These are phyloP conservation scores for Halocynthia roretzi DNA, from an alignment of 23 tunicate species.

Conservation along the genomic window DNA sequence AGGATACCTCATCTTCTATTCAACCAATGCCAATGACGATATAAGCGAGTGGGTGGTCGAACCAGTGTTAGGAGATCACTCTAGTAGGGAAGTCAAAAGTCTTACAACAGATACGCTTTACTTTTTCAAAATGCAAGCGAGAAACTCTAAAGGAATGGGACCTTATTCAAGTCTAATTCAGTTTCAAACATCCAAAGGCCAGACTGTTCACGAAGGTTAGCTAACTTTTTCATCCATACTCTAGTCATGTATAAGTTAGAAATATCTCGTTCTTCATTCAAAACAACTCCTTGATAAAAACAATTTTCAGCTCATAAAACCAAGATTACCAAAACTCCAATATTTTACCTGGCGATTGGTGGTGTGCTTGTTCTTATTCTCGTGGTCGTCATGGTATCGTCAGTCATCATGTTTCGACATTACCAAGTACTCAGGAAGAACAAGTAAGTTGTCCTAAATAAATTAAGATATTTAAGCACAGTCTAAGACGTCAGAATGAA, in stretches of 20 bases:
- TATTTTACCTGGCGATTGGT: conserved; percentile 51
- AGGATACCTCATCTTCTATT: conserved; percentile 68
- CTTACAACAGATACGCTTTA: conserved; percentile 60
- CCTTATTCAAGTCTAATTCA: conserved; percentile 58
- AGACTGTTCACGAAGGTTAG: not conserved
- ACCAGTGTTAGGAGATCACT: conserved; percentile 45
- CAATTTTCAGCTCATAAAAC: not conserved
- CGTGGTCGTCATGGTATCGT: conserved; percentile 29
- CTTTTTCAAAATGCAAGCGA: conserved; percentile 62
- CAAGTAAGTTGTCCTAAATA: too few relatives aligned
- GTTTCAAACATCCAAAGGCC: conserved; percentile 19
- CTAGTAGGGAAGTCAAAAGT: conserved; percentile 35
- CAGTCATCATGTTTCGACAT: conserved; percentile 41
- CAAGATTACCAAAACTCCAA: conserved; percentile 36
- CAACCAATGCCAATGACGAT: conserved; percentile 30
- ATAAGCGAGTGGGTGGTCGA: conserved; percentile 57
- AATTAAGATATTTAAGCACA: too few relatives aligned
- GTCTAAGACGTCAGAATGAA: too few relatives aligned
- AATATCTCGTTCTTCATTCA: not conserved
- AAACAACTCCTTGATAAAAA: not conserved
- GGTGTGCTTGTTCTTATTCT: conserved; percentile 42
- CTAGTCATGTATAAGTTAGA: conserved; percentile 2
- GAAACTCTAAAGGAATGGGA: conserved; percentile 45
- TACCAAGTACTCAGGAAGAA: not conserved
- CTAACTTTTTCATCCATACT: conserved; percentile 5